Conservation (phyloP, 2,888 invertebrate species). For the Ceriagrion tenellum region DNA sequence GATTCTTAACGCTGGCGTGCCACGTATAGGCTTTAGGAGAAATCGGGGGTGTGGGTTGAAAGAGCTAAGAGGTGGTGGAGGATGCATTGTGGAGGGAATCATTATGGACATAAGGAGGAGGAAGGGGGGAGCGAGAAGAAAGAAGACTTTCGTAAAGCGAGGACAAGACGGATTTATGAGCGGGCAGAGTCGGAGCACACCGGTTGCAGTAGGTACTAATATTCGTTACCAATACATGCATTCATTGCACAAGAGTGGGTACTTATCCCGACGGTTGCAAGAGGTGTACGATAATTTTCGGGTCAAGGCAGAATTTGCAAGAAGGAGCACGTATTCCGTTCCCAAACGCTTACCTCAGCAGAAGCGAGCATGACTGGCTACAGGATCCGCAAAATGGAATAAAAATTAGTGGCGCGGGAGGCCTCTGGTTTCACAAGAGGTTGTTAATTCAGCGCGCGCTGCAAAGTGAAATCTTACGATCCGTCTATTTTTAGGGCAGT, state of each 20-base stretch:
- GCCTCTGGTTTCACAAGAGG: too few relatives aligned
- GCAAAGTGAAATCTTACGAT: too few relatives aligned
- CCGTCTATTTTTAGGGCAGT: too few relatives aligned
- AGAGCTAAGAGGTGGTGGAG: background rate
- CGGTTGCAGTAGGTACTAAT: background rate
- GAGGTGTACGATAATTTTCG: background rate
- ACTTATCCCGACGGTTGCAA: background rate
- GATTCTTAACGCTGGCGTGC: slow-evolving; percentile 39
- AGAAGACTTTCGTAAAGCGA: background rate
- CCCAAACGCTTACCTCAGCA: too few relatives aligned
- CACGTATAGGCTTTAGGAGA: background rate
- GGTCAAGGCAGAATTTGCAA: background rate
- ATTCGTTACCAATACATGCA: background rate
- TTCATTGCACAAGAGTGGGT: background rate
- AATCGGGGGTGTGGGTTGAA: background rate
- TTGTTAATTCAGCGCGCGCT: too few relatives aligned
- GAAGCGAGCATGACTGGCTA: too few relatives aligned
- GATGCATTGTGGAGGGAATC: background rate
- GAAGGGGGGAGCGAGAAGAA: background rate
- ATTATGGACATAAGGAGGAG: background rate
- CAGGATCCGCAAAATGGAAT: too few relatives aligned
- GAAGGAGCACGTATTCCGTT: background rate
- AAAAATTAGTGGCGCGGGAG: too few relatives aligned
- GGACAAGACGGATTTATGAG: background rate
- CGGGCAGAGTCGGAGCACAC: background rate